A percentile compares a stretch with the other conserved stretches of the same genome.
Evolutionary conservation across 1,140 invertebrate genomes (phyloP).

Genomic region (Heliothis virescens): DNA sequence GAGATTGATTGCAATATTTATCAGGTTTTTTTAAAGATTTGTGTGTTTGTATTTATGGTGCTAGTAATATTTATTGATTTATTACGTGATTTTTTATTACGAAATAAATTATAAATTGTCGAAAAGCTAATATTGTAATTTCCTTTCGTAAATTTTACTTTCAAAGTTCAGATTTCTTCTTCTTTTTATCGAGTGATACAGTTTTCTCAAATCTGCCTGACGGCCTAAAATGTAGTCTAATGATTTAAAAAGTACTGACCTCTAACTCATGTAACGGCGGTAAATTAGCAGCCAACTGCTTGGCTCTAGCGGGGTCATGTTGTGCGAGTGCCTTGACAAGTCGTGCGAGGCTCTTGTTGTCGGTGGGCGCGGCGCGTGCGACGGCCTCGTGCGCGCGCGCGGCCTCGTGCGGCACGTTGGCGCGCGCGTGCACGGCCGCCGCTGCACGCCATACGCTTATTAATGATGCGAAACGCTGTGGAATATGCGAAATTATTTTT

Average conservation of each 20-base stretch:
- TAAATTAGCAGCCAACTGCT: constrained; percentile 89
- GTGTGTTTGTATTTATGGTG: too few species aligned
- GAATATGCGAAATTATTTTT: not conserved
- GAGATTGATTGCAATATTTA: too few species aligned
- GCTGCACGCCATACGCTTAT: constrained; percentile 91
- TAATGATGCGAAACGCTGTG: constrained; percentile 58
- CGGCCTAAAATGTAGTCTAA: too few species aligned
- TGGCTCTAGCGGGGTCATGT: constrained; percentile 91
- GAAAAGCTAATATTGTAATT: too few species aligned
- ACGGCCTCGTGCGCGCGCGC: constrained; percentile 95
- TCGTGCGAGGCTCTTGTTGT: constrained; percentile 93
- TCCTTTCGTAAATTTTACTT: too few species aligned
- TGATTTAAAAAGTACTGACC: constrained; percentile 47
- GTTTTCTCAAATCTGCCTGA: too few species aligned
- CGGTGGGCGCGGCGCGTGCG: constrained; percentile 91
- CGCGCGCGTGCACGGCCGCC: constrained; percentile 91
- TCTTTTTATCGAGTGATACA: too few species aligned
- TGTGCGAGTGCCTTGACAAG: constrained; percentile 95
- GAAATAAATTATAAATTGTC: too few species aligned
- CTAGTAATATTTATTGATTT: too few species aligned
- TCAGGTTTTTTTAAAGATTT: too few species aligned
- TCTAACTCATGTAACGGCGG: constrained; percentile 90
- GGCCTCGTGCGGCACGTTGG: constrained; percentile 88
- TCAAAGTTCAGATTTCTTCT: too few species aligned
- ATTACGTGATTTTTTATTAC: too few species aligned